Evolutionary conservation across 2,113 vertebrate species (phyloP), one percentile per base, ranked within the genome.

Genomic region (Rhynchopsitta pachyrhyncha): DNA sequence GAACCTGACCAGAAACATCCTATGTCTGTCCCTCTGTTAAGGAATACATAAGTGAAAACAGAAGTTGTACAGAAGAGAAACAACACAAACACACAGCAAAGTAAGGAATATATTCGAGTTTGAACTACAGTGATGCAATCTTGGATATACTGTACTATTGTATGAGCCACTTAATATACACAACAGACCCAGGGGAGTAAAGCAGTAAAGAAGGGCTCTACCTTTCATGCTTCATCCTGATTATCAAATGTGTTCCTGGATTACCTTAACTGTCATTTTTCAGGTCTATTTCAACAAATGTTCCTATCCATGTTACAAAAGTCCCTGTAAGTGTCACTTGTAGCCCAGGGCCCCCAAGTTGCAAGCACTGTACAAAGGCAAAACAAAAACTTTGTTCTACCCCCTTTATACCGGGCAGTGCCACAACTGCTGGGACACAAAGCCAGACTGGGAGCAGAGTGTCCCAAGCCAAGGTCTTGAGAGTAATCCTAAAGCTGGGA

Each of bases 11-110:
- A 55, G 53, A 55, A 55, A 31, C 29, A 55, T 70, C 70, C 5
- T 68, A 83, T 62, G 71, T 91, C 44, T 84, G 33, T 97, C 92
- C 76, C 95, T 95, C 91, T 97, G 17, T 28, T 84, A 42, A 92
- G 31, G 59, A 31, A 77, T 13, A 86, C 19, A 33, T 17, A 69
- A 0, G 23, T 66, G 47, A 79, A 94, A 95, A 7, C 24, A 75
- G 52, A 69, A 77, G 37, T 29, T 82, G 27, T 16, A 46, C 3
- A 1, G 46, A 39, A 96, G 33, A 79, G 74, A 49, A 79, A 47
- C 29, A 68, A 20, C 81, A 55, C 16, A 64, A 78, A 57, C 0
- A 0, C 14, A 19, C 2, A 1, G 27, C 62, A 49, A 57, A 93
- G 55, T 5, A 49, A 81, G n/a, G 27, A 75, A 37, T 47, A 16